Percentiles rank a stretch among this genome's conserved stretches.
These are phyloP conservation scores for Caenorhabditis imperialis DNA, from an alignment of 2,888 invertebrate genomes.

Conservation along the genomic window DNA sequence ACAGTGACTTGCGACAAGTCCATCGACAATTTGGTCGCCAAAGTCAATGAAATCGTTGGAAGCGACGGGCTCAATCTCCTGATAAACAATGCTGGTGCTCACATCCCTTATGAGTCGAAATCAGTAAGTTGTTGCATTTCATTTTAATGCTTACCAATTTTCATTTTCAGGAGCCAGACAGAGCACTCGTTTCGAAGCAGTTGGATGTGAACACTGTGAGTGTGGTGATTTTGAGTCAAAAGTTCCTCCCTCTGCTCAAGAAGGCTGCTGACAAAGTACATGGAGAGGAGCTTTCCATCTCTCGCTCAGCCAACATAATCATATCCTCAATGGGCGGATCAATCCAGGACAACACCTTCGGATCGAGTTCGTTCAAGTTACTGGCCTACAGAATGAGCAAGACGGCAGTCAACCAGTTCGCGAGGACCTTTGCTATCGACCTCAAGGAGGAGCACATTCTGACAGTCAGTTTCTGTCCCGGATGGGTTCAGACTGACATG, in stretches of 20 bases:
- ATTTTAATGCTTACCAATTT: not conserved
- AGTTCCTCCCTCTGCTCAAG: conserved; percentile 4
- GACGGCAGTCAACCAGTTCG: conserved; percentile 68
- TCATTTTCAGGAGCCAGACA: not conserved
- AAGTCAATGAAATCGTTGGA: conserved; percentile 21
- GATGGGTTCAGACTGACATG: conserved; percentile 71
- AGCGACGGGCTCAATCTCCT: conserved; percentile 23
- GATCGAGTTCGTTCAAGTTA: conserved; percentile 16
- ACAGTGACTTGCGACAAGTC: conserved; percentile 50
- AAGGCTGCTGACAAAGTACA: not conserved
- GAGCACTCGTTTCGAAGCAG: not conserved
- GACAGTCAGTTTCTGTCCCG: conserved; percentile 54
- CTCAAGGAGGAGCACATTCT: conserved; percentile 27
- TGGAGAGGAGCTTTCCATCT: not conserved
- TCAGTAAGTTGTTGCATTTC: not conserved
- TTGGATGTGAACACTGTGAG: not conserved
- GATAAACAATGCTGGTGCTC: conserved; percentile 45
- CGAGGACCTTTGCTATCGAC: conserved; percentile 59
- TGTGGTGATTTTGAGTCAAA: conserved; percentile 6
- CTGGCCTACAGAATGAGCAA: conserved; percentile 59
- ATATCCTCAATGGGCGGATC: conserved; percentile 50
- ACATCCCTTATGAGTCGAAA: not conserved
- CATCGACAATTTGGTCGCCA: conserved; percentile 41
- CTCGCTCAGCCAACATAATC: conserved; percentile 16
- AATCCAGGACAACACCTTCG: conserved; percentile 33